phyloP scores from a whole-genome alignment of 2,888 invertebrate genomes.

The Tryphoninae sp. region DNA sequence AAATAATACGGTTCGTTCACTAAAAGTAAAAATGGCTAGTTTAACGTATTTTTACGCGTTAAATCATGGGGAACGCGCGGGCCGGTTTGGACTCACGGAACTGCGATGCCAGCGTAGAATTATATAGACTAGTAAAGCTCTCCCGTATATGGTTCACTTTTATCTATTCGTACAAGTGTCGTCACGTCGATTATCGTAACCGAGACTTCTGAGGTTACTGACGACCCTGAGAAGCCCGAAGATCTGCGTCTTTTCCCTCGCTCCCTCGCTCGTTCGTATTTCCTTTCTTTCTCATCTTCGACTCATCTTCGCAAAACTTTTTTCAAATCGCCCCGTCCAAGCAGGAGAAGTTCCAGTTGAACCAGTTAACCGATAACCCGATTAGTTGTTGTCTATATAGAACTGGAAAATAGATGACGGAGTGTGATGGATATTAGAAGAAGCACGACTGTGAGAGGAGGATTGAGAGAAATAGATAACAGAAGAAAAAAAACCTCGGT shows the following conservation, averaged over 20 bases:
- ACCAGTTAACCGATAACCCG: conserved; percentile 60
- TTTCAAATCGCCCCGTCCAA: conserved; percentile 24
- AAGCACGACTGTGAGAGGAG: not conserved
- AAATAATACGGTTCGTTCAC: too few relatives aligned
- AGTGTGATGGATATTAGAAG: not conserved
- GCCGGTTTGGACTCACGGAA: too few relatives aligned
- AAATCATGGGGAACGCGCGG: too few relatives aligned
- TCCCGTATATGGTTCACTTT: conserved; percentile 8
- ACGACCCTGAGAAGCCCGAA: conserved; percentile 5
- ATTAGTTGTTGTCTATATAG: conserved; percentile 19
- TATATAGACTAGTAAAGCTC: too few relatives aligned
- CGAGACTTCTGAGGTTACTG: conserved; percentile 24
- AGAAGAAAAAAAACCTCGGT: too few relatives aligned
- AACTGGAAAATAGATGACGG: not conserved
- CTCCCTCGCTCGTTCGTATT: conserved; percentile 17
- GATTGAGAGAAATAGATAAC: too few relatives aligned
- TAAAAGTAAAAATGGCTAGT: too few relatives aligned
- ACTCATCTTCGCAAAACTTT: conserved; percentile 7
- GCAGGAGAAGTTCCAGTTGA: conserved; percentile 37
- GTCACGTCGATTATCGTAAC: conserved; percentile 31
- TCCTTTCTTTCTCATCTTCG: conserved; percentile 11
- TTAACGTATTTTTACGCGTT: too few relatives aligned
- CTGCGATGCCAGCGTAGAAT: too few relatives aligned
- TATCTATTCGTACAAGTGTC: conserved; percentile 48
- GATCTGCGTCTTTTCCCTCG: conserved; percentile 16